Evolutionary conservation across 1,140 invertebrate genomes (phyloP), one percentile per base, ranked within the genome.

Genomic region (Daktulosphaira vitifoliae): DNA sequence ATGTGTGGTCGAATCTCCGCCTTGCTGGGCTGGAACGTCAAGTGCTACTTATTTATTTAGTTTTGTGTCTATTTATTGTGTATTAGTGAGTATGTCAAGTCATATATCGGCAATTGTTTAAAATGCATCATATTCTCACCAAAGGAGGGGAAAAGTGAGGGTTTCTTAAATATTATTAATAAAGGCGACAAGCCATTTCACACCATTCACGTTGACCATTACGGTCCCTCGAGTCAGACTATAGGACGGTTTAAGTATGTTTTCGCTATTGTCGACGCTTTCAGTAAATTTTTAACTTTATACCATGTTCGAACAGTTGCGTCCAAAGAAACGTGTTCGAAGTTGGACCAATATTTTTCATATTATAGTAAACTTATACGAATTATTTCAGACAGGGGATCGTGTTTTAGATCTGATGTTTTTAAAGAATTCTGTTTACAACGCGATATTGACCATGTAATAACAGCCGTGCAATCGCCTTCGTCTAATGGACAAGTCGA

Each of bases 231-330:
- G 0, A 37, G 18, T 29, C 2, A 18, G 11, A 33, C 51, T 13
- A 26, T 16, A 53, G 1, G 29, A 15, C 13, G n/a, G 26, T 20
- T 33, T 38, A n/a, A n/a, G n/a, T n/a, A n/a, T n/a, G 66, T 75
- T 33, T 65, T 73, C 5, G 67, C 67, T 13, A 67, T 73, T 3
- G 65, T 73, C 7, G 71, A 73, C 56, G 66, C 52, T 5, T 73
- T 72, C 49, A 69, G 68, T 3, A 72, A 70, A 66, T 71, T 68
- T 59, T 33, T 56, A 5, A 66, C 64, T 50, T 29, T 69, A 25
- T 59, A 66, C 22, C 44, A 65, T 7, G 66, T 53, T 23, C 65
- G 54, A 18, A 54, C 68, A 11, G 68, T 65, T 7, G 37, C 62
- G 13, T 62, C 65, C 6, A 66, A 67, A 46, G 64, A 66, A 37